Conservation (phyloP, 2,113 vertebrate species). For the Xiphias gladius region DNA sequence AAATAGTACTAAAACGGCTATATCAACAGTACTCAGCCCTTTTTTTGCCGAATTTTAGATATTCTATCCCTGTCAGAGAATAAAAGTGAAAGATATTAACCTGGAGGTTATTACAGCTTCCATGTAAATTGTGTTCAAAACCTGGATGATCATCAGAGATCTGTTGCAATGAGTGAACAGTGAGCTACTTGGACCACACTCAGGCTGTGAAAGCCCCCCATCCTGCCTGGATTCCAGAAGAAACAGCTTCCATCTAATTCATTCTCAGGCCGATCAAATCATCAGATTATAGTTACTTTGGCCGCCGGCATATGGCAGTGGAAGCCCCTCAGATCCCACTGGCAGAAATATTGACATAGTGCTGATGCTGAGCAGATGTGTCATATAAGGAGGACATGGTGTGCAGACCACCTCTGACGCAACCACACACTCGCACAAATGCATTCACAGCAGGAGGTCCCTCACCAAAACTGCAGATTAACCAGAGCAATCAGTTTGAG, state of each 20-base stretch:
- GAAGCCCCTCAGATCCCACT: slow-evolving; percentile 43
- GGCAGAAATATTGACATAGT: slow-evolving; percentile 43
- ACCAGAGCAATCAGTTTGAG: slow-evolving; percentile 65
- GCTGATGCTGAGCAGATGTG: slow-evolving; percentile 78
- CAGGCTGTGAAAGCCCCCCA: slow-evolving; percentile 33
- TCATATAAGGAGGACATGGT: slow-evolving; percentile 58
- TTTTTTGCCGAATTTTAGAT: not conserved
- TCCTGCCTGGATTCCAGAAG: slow-evolving; percentile 47
- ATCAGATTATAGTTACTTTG: slow-evolving; percentile 59
- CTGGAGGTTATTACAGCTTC: not conserved
- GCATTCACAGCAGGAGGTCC: slow-evolving; percentile 63
- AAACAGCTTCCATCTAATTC: slow-evolving; percentile 52
- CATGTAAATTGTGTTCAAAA: not conserved
- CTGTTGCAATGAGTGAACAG: not conserved
- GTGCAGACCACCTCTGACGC: slow-evolving; percentile 67
- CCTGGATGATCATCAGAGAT: slow-evolving; percentile 27
- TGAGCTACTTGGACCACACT: slow-evolving; percentile 13
- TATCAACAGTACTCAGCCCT: not conserved
- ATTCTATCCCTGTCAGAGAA: not conserved
- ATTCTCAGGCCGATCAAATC: slow-evolving; percentile 63
- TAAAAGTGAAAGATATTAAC: not conserved
- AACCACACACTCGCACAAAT: slow-evolving; percentile 43
- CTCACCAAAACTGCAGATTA: slow-evolving; percentile 71
- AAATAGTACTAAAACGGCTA: not conserved
- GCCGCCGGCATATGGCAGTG: slow-evolving; percentile 48